A percentile compares a stretch with the other conserved stretches of the same genome.
phyloP scores from a whole-genome alignment of 2,797 vertebrate species.

The Melanotaenia maccullochi region DNA sequence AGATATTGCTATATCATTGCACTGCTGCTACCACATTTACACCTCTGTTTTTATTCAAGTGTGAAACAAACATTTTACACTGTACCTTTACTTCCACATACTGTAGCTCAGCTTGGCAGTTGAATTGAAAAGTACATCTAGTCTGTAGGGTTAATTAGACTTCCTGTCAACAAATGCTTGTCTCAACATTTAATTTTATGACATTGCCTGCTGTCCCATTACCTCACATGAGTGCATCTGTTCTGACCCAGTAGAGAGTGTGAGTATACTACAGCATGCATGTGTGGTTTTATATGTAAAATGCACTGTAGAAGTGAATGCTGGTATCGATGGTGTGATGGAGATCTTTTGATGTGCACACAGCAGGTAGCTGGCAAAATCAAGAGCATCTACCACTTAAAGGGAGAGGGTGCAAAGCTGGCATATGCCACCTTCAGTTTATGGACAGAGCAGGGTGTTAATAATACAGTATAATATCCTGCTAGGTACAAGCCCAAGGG shows the following conservation, averaged over 20 bases:
- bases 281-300: conserved; percentile 20
- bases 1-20: neutral
- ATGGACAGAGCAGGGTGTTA: conserved; percentile 47
- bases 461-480: conserved; percentile 50
- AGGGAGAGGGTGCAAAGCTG: conserved; percentile 40
- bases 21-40: neutral
- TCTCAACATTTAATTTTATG: conserved; percentile 51
- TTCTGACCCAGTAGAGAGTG: neutral
- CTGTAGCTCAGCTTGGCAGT: conserved; percentile 30
- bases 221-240: conserved; percentile 11
- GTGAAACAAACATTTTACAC: conserved; percentile 20
- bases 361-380: conserved; percentile 49
- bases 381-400: conserved; percentile 57
- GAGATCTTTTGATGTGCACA: conserved; percentile 19
- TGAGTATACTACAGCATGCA: neutral
- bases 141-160: conserved; percentile 63
- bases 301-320: conserved; percentile 1
- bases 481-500: conserved; percentile 28
- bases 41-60: neutral
- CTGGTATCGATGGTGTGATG: conserved; percentile 8
- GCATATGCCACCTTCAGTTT: conserved; percentile 67
- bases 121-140: conserved; percentile 30
- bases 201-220: conserved; percentile 28
- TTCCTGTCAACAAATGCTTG: conserved; percentile 52
- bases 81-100: conserved; percentile 19